phyloP scores from a whole-genome alignment of 2,797 vertebrate species.

The Holocentrus rufus region DNA sequence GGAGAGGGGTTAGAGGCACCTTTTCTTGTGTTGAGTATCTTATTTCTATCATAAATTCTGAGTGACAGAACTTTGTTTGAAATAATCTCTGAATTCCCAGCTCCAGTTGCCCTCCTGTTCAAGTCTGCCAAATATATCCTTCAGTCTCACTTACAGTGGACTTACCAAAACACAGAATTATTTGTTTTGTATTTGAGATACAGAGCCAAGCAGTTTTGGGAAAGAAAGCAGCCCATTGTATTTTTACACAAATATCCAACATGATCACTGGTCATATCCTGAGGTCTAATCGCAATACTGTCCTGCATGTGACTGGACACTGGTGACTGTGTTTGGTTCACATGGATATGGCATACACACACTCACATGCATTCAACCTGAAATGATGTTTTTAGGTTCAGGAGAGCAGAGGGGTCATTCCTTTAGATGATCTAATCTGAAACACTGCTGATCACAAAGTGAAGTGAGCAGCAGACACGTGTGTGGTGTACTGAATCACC shows the following conservation, averaged over 20 bases:
- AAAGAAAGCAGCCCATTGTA: slow-evolving; percentile 66
- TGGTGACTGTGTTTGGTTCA: neutral
- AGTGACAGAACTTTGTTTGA: slow-evolving; percentile 15
- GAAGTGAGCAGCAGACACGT: neutral
- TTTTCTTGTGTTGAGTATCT: slow-evolving; percentile 13
- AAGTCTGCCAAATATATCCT: slow-evolving; percentile 44
- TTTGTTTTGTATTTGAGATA: slow-evolving; percentile 50
- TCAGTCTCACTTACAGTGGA: slow-evolving; percentile 7
- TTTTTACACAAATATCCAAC: slow-evolving; percentile 60
- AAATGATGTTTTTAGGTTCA: too few species aligned
- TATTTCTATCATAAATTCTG: slow-evolving; percentile 25
- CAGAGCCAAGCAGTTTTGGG: slow-evolving; percentile 41
- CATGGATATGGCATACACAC: neutral
- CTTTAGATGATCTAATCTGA: neutral
- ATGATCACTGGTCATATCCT: slow-evolving; percentile 33
- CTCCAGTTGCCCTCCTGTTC: slow-evolving; percentile 36
- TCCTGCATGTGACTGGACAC: slow-evolving; percentile 47
- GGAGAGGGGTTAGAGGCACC: slow-evolving; percentile 38
- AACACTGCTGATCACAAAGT: neutral
- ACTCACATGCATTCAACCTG: neutral
- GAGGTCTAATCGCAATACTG: slow-evolving; percentile 36
- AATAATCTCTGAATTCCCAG: slow-evolving; percentile 25
- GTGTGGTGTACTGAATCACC: neutral
- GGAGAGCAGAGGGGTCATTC: neutral
- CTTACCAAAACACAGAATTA: slow-evolving; percentile 58